Evolutionary conservation across 64 coral and sea anemone genomes (phyloP).

Genomic region (Pocillopora verrucosa): DNA sequence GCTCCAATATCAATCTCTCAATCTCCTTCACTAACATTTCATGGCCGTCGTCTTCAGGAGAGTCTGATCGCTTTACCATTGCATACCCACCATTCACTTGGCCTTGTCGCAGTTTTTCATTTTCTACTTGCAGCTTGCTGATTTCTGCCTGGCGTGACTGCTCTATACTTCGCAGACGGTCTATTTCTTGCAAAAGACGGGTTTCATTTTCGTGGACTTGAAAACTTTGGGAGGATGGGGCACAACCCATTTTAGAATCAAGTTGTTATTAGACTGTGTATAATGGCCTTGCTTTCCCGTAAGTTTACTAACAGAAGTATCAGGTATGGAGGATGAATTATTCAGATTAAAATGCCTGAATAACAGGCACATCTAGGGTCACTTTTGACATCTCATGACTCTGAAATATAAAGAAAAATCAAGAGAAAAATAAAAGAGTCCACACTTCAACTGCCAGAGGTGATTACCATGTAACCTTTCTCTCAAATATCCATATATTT

Average conservation of each 20-base stretch:
- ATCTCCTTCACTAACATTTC: conserved; percentile 54
- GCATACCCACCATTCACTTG: conserved; percentile 10
- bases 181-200: conserved; percentile 58
- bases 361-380: too few relatives aligned
- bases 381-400: too few relatives aligned
- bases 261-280: not conserved
- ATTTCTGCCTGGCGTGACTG: conserved; percentile 43
- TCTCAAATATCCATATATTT: too few relatives aligned
- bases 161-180: conserved; percentile 30
- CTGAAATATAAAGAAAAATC: too few relatives aligned
- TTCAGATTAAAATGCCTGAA: too few relatives aligned
- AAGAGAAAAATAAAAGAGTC: too few relatives aligned
- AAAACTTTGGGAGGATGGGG: conserved; percentile 24
- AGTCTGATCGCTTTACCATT: not conserved
- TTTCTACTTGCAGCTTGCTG: conserved; percentile 48
- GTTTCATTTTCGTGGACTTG: conserved; percentile 6
- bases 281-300: too few relatives aligned
- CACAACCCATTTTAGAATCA: conserved; percentile 13
- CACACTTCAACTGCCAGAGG: too few relatives aligned
- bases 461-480: too few relatives aligned
- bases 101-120: conserved; percentile 44
- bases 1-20: conserved; percentile 51
- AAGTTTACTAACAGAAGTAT: not conserved
- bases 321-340: too few relatives aligned
- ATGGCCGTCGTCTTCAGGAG: conserved; percentile 5